Evolutionary conservation across 2,113 vertebrate genomes (phyloP).

Genomic region (Damaliscus lunatus): DNA sequence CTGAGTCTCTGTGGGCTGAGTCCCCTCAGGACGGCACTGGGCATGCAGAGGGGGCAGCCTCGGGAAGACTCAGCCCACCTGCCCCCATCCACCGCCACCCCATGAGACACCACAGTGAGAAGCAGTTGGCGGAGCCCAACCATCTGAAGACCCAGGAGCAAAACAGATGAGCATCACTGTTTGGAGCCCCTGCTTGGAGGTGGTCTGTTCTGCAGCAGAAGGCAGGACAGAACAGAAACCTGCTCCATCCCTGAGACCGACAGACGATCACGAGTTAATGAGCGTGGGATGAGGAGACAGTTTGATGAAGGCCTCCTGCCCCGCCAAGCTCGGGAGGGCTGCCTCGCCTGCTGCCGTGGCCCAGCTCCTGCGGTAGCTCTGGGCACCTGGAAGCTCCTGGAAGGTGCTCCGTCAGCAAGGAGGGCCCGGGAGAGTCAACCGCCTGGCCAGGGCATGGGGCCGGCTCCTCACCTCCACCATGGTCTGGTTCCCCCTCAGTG

Average conservation of each 20-base stretch:
- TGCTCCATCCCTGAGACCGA: not conserved
- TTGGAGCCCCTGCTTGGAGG: not conserved
- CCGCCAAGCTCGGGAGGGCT: rapidly evolving
- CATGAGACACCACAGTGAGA: not conserved
- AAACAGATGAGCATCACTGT: not conserved
- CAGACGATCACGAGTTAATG: rapidly evolving
- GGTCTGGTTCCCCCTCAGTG: conserved; percentile 97
- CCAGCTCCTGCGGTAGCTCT: not conserved
- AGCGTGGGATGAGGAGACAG: rapidly evolving
- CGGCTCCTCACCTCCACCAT: conserved; percentile 93
- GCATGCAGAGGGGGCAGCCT: not conserved
- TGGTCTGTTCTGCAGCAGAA: not conserved
- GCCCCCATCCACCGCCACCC: too few relatives aligned
- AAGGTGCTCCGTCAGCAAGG: rapidly evolving
- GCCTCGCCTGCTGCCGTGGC: rapidly evolving
- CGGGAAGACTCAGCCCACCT: rapidly evolving
- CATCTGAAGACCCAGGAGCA: not conserved
- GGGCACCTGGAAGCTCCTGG: rapidly evolving
- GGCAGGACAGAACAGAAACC: not conserved
- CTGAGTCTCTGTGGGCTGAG: rapidly evolving
- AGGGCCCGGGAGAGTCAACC: rapidly evolving
- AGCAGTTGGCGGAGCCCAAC: too few relatives aligned
- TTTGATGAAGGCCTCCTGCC: rapidly evolving
- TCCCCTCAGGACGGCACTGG: rapidly evolving
- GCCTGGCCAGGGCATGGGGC: rapidly evolving